Conservation (phyloP, 2,888 invertebrate genomes). For the Pherbina coryleti region DNA sequence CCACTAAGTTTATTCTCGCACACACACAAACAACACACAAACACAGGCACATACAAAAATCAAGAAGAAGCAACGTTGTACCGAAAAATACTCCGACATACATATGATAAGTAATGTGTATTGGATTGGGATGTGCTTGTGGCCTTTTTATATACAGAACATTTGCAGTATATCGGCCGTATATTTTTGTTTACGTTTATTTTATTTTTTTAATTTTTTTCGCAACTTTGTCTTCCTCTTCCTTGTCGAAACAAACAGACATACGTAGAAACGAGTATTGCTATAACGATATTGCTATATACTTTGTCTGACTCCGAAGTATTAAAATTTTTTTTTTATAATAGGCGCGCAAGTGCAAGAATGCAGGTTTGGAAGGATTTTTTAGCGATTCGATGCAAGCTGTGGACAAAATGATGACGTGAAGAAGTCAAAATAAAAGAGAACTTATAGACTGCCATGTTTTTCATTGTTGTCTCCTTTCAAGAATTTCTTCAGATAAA, state of each 20-base stretch:
- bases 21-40: slow-evolving; percentile 43
- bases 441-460: no score
- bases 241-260: slow-evolving; percentile 15
- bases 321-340: no score
- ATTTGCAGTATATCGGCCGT: slow-evolving; percentile 10
- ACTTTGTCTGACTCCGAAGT: no score
- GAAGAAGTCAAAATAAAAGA: no score
- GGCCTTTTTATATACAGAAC: slow-evolving; percentile 17
- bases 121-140: neutral
- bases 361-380: no score
- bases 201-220: slow-evolving; percentile 4
- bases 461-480: no score
- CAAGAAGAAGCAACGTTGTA: slow-evolving; percentile 7
- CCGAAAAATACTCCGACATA: neutral
- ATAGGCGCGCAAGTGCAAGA: no score
- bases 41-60: slow-evolving; percentile 38
- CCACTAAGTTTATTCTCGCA: slow-evolving; percentile 40
- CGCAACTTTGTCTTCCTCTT: slow-evolving; percentile 7
- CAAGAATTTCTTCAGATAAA: no score
- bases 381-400: no score
- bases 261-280: neutral
- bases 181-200: neutral
- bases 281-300: neutral
- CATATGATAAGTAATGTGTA: neutral
- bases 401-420: no score